Evolutionary conservation across 2,888 invertebrate species (phyloP), one percentile per base, ranked within the genome.

Genomic region (Ichneumon xanthorius): DNA sequence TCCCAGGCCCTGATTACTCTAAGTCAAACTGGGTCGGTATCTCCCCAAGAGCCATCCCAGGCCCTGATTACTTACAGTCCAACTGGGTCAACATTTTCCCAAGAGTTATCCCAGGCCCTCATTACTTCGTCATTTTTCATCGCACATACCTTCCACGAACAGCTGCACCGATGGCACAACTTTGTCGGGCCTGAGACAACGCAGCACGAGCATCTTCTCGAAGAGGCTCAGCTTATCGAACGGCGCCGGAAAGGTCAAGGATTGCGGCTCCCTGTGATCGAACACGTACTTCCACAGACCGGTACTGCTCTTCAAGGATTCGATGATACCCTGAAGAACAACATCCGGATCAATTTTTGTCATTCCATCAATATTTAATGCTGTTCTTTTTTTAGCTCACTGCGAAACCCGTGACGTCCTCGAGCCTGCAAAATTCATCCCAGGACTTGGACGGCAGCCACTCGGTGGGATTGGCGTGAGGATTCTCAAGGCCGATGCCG

Each of bases 111-210:
- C n/a, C n/a, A n/a, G n/a, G n/a, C n/a, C n/a, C n/a, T n/a, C n/a
- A n/a, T n/a, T n/a, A n/a, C n/a, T n/a, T n/a, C n/a, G n/a, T n/a
- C n/a, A n/a, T 53, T 53, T 45, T 1, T 72, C 14, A 63, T 82
- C 50, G 55, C 63, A 63, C 16, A 65, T 94, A 96, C 96, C 94
- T 94, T 95, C 93, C 2, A 97, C 96, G 92, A 97, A 97, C 86
- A 95, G 94, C 93, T 96, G 97, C 77, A 97, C 96, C 58, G 96
- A 97, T 5, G 96, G 97, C 77, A 97, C 96, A 94, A 98, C 96
- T 95, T 99, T 99, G 93, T 99, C 99, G 40, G 97, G 96, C 67
- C 99, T 95, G 89, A 99, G 95, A 88, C 97, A 97, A 45, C 98
- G 95, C 11, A 99, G 93, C 2, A 98, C 94, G 87, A 97, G 94